Base-by-base conservation (phyloP, 2,888 invertebrate genomes). In the Cataglyphis altisquamis region DNA sequence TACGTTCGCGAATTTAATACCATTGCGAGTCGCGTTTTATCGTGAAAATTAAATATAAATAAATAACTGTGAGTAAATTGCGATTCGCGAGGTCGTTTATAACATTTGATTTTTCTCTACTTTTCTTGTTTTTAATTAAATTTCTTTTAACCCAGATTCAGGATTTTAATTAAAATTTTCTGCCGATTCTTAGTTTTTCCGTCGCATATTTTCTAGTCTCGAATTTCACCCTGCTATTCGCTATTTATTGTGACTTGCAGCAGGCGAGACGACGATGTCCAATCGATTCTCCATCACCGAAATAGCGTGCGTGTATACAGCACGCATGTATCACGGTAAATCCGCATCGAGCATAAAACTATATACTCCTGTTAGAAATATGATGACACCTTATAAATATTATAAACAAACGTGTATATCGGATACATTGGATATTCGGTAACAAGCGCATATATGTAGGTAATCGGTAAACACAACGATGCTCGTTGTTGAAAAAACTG, bases 201-300 rank as follows among this genome's bases (percentile, higher is more conserved):
- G 39, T 80, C 39, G 83, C 78, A 55, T 72, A 68, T 82, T 78
- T 73, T 73, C 80, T 72, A 64, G 29, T 62, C 25, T 48, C 52
- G 75, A 64, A 77, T 81, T 75, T 78, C 64, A 41, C 15, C 52
- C 21, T 39, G 70, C 77, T 68, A 75, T 82, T 87, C 81, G 82
- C 63, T 84, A 78, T 88, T 84, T 86, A 84, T 83, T 12, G 84
- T 86, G 80, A 84, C 82, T 83, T 36, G 80, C 82, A 63, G 72
- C 32, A 84, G 83, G 57, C 75, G 86, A 81, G 85, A 62, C 67
- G 77, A 67, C 62, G 12, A 77, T 45, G 74, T 83, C 74, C 86
- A 83, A 89, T 86, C 89, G 89, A 88, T 88, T 77, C 87, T 63
- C 73, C 82, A 84, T 86, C 87, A 68, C 68, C 74, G 68, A 87